Conservation (phyloP, 1,140 invertebrate species). For the Ganaspis sp. region DNA sequence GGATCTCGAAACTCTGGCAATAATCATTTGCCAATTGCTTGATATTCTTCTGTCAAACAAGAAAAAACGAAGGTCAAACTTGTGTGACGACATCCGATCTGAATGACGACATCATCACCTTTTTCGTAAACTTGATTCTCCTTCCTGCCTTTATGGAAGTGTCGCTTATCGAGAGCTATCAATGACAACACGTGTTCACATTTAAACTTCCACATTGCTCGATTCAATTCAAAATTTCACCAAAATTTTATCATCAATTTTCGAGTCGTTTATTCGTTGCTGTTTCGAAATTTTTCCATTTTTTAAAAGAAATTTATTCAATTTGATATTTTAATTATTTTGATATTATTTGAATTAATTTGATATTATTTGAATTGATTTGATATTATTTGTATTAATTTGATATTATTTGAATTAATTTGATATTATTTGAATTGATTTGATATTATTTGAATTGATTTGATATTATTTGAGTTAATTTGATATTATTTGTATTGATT, state of each 20-base stretch:
- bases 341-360: no score
- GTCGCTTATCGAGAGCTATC: neutral
- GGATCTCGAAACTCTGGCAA: slow-evolving; percentile 22
- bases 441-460: no score
- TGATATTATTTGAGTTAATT: no score
- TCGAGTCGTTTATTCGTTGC: no score
- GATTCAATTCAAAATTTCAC: neutral
- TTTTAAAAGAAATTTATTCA: no score
- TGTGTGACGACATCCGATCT: slow-evolving; percentile 16
- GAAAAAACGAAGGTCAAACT: slow-evolving; percentile 10
- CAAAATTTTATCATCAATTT: neutral
- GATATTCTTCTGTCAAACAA: neutral
- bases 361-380: no score
- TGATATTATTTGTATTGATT: no score
- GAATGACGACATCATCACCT: slow-evolving; percentile 25
- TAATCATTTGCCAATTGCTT: slow-evolving; percentile 13
- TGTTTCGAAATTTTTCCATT: no score
- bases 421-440: no score
- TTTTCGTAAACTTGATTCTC: slow-evolving; percentile 14
- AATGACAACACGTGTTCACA: neutral
- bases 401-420: no score
- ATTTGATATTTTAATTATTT: no score
- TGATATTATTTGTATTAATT: no score
- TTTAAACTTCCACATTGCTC: neutral
- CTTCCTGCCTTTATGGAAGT: slow-evolving; percentile 24